Evolutionary conservation across 2,797 vertebrate species (phyloP), one percentile per base, ranked within the genome.

Genomic region (Loris lydekkerianus): DNA sequence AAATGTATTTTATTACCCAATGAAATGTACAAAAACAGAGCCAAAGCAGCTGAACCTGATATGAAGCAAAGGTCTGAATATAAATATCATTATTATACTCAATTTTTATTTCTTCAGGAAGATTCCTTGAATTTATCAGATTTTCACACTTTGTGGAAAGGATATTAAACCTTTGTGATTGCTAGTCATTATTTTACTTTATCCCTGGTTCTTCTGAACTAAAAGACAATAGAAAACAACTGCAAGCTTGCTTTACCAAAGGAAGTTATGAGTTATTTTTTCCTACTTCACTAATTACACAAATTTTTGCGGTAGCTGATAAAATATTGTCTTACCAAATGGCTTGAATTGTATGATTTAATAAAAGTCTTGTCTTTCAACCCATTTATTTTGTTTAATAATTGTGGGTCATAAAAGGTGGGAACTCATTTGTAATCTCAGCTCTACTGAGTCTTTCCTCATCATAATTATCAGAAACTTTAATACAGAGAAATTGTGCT

Each of bases 1-100:
- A 85, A 94, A 80, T 91, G 60, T 69, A 91, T 76, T 89, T 96
- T 88, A n/a, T 89, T 95, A 21, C 17, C 63, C 40, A 88, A 85
- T 96, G 80, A 92, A 91, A 87, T 84, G 21, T 60, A 1, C 27
- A 84, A 53, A 94, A 92, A 25, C 29, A 94, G 95, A 93, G 29
- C 34, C 25, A 88, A 21, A 92, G 40, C 34, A 84, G 25, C 31
- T 83, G n/a, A 92, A 40, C 9, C n/a, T 78, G 29, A 85, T 34
- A 70, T 80, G n/a, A 70, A 92, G 43, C 58, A 83, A 94, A 86
- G 29, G 6, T 67, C 14, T 91, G 29, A 94, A 3, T 86, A 46
- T 18, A 80, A 78, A 46, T 84, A 58, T 65, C 5, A 83, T 93
- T 77, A 82, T 46, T 92, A 70, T 49, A 85, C n/a, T 56, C 43